Evolutionary conservation across 2,113 vertebrate species (phyloP).

Genomic region (Pteronura brasiliensis): DNA sequence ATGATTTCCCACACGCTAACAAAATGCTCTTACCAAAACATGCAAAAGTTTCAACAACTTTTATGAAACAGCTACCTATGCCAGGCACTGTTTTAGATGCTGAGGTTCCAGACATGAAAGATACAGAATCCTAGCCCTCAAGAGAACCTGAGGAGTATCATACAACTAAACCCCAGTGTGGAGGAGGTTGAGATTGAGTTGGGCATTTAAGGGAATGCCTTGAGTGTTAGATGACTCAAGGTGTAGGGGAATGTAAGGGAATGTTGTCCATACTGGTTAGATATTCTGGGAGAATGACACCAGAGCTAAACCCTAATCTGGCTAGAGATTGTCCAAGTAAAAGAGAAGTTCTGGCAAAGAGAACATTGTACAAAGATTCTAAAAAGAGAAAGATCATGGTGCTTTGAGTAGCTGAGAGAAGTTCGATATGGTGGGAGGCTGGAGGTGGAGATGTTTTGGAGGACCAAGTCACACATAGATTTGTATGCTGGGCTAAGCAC

Average conservation of each 20-base stretch:
- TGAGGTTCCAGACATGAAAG: background rate
- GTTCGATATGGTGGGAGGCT: background rate
- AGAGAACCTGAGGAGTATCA: background rate
- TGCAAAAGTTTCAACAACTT: background rate
- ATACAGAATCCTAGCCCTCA: background rate
- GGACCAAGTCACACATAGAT: background rate
- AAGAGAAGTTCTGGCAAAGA: background rate
- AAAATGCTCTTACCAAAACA: background rate
- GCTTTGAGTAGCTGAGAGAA: background rate
- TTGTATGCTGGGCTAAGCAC: background rate
- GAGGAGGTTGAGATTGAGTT: background rate
- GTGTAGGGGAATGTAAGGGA: background rate
- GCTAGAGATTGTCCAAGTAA: background rate
- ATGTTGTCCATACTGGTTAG: background rate
- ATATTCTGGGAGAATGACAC: background rate
- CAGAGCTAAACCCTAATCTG: background rate
- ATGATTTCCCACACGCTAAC: background rate
- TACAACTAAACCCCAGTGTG: too few species aligned
- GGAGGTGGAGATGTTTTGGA: background rate
- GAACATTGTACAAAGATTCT: background rate
- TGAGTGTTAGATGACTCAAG: background rate
- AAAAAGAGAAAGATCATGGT: background rate
- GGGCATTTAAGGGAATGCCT: background rate
- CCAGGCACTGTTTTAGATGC: background rate
- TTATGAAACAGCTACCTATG: background rate